These are phyloP conservation scores for Heliconius ismenius DNA, from an alignment of 2,888 invertebrate species.

Conservation along the genomic window DNA sequence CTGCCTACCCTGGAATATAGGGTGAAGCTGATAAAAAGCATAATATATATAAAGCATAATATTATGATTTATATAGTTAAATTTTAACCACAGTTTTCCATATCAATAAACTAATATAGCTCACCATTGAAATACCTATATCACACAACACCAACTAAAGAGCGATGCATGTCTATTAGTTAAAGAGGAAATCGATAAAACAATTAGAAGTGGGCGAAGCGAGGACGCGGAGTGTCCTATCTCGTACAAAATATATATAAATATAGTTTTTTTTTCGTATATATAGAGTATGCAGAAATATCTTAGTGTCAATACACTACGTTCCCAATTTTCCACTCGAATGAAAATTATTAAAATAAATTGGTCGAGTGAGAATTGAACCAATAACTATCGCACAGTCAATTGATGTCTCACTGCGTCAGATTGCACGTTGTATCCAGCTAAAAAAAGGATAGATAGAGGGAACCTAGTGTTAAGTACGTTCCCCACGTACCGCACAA, in stretches of 20 bases:
- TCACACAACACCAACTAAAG: background rate
- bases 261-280: background rate
- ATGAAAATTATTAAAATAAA: too few relatives aligned
- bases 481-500: too few relatives aligned
- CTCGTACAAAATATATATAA: background rate
- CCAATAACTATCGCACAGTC: background rate
- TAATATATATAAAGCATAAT: too few relatives aligned
- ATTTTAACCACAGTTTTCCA: background rate
- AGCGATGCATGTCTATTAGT: background rate
- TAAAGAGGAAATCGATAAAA: constrained; percentile 13
- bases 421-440: background rate
- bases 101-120: background rate
- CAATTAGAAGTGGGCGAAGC: constrained; percentile 5
- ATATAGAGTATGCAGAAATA: background rate
- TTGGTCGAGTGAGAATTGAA: background rate
- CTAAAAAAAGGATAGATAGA: too few relatives aligned
- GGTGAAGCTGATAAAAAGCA: background rate
- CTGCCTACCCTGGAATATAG: background rate
- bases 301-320: background rate
- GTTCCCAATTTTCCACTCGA: background rate
- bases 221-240: background rate
- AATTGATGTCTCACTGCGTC: background rate
- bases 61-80: background rate
- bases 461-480: too few relatives aligned
- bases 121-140: background rate